A percentile compares a stretch with the other conserved stretches of the same genome.
These are phyloP conservation scores for Priapulus caudatus DNA, from an alignment of 2,888 invertebrate species.

Conservation along the genomic window DNA sequence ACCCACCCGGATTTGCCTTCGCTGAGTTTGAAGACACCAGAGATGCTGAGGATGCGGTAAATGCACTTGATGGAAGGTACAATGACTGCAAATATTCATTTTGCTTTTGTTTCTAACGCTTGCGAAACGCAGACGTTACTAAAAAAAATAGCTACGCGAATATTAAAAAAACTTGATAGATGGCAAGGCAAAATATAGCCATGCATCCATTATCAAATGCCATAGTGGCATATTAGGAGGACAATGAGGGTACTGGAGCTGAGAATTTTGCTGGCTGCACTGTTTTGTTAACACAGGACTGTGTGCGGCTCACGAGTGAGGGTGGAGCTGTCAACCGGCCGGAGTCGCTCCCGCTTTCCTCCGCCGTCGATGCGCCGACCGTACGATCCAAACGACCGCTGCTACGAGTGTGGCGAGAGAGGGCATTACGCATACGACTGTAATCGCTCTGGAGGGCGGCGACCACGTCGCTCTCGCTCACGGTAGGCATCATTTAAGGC, in stretches of 20 bases:
- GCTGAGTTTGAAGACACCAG: constrained; percentile 77
- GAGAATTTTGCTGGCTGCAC: no score
- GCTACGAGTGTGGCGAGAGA: constrained; percentile 84
- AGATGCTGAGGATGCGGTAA: constrained; percentile 73
- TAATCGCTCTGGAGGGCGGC: constrained; percentile 21
- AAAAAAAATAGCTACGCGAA: no score
- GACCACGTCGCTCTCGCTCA: background rate
- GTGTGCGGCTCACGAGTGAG: constrained; percentile 76
- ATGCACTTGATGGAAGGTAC: constrained; percentile 71
- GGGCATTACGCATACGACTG: constrained; percentile 90
- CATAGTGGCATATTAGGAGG: no score
- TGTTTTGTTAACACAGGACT: no score
- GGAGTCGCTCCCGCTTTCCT: constrained; percentile 35
- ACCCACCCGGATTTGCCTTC: constrained; percentile 58
- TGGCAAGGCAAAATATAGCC: no score
- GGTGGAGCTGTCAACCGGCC: constrained; percentile 83
- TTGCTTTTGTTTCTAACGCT: no score
- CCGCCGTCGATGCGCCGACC: constrained; percentile 45
- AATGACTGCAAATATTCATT: no score
- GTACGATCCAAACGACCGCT: constrained; percentile 77
- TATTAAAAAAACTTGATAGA: no score
- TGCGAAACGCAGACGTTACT: no score
- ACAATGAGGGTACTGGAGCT: no score
- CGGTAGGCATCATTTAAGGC: no score
- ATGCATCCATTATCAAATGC: no score